Percentiles rank a stretch among this genome's conserved stretches.
Evolutionary conservation across 2,113 vertebrate species (phyloP).

Genomic region (Laticauda colubrina): DNA sequence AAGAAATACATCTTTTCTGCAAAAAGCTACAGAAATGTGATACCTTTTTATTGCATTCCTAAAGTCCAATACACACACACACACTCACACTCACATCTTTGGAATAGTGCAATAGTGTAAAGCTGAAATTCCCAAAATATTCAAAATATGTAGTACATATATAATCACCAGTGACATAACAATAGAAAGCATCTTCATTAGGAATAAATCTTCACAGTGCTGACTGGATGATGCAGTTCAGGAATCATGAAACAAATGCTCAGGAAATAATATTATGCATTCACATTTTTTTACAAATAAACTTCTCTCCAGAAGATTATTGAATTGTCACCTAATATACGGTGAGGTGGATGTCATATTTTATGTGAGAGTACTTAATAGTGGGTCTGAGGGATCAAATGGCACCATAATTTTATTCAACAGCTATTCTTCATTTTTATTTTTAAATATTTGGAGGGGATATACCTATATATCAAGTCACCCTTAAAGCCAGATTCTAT

Average conservation of each 20-base stretch:
- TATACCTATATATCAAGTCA: neutral
- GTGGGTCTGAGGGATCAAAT: conserved; percentile 13
- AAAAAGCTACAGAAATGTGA: neutral
- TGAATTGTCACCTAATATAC: conserved; percentile 26
- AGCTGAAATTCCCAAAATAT: neutral
- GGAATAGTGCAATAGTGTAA: neutral
- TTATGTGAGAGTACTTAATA: conserved; percentile 8
- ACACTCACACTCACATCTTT: no score
- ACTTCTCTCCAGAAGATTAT: conserved; percentile 13
- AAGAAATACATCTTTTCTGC: neutral
- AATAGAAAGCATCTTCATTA: neutral
- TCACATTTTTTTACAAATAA: neutral
- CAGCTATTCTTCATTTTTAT: neutral
- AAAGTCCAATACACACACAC: neutral
- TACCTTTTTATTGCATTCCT: neutral
- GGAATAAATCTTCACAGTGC: neutral
- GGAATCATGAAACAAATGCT: neutral
- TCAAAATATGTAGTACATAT: neutral
- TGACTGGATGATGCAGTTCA: neutral
- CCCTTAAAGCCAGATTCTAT: neutral
- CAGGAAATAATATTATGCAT: neutral
- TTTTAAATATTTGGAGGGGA: neutral
- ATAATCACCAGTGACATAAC: neutral
- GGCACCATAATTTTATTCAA: conserved; percentile 21
- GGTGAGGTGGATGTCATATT: conserved; percentile 16